phyloP scores from a whole-genome alignment of 2,888 invertebrate species.

The Lumbricus terrestris region DNA sequence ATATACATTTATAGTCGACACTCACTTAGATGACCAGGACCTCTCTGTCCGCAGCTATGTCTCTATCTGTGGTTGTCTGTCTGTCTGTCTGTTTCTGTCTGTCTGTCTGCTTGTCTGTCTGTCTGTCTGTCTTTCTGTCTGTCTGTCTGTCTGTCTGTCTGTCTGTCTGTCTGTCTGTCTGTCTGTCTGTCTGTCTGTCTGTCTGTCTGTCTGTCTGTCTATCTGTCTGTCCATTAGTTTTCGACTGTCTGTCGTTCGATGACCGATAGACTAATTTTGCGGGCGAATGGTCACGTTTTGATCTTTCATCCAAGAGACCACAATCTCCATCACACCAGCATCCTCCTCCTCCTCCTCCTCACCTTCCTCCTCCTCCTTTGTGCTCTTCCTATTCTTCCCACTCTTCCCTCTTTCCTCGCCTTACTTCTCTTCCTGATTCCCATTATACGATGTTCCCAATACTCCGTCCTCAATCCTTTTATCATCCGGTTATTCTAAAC shows the following conservation, averaged over 20 bases:
- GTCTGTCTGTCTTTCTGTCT: neutral
- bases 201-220: neutral
- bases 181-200: neutral
- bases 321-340: neutral
- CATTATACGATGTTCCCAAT: too few species aligned
- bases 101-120: neutral
- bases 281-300: neutral
- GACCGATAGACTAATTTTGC: neutral
- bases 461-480: too few species aligned
- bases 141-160: neutral
- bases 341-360: neutral
- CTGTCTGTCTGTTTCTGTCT: neutral
- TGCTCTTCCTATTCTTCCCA: neutral
- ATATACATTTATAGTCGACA: neutral
- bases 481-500: too few species aligned
- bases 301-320: neutral
- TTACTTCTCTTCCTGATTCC: too few species aligned
- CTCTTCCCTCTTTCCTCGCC: neutral
- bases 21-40: neutral
- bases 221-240: neutral
- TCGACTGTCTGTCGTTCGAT: neutral
- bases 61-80: neutral
- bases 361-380: neutral
- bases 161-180: neutral
- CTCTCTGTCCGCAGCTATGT: neutral